A percentile compares a stretch with the other conserved stretches of the same genome.
phyloP scores from a whole-genome alignment of 1,140 invertebrate species.

The Drosophila kikkawai region DNA sequence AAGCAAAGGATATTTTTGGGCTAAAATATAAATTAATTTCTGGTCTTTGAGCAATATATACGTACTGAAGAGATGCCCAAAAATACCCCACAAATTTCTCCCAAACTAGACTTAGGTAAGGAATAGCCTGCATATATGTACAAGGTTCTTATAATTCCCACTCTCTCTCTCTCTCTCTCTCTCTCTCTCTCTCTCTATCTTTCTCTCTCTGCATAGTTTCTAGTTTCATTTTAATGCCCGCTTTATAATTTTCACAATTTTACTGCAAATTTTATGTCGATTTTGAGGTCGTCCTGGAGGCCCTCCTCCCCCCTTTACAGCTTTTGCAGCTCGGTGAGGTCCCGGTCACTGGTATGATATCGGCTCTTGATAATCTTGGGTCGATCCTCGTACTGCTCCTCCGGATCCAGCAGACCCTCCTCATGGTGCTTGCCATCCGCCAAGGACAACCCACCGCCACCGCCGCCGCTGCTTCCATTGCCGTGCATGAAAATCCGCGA shows the following conservation, averaged over 20 bases:
- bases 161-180: neutral
- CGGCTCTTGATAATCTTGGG: conserved; percentile 73
- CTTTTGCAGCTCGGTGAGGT: conserved; percentile 81
- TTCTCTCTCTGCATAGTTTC: neutral
- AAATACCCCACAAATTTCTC: no score
- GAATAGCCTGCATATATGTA: conserved; percentile 17
- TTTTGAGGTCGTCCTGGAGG: conserved; percentile 19
- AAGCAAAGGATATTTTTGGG: neutral
- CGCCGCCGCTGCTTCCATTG: neutral
- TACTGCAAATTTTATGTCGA: conserved; percentile 61
- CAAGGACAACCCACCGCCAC: neutral
- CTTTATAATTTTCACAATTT: conserved; percentile 49
- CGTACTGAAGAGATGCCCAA: neutral
- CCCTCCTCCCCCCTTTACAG: conserved; percentile 25
- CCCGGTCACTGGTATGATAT: conserved; percentile 66
- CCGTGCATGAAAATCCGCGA: conserved; percentile 68
- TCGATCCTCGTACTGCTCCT: conserved; percentile 52
- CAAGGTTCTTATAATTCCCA: conserved; percentile 8
- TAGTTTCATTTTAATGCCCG: conserved; percentile 29
- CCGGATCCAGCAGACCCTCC: conserved; percentile 66
- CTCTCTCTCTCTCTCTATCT: no score
- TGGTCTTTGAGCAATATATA: conserved; percentile 32
- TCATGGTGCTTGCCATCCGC: conserved; percentile 63
- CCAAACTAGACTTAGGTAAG: conserved; percentile 3
- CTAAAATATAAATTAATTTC: conserved; percentile 9